These are phyloP conservation scores for Brachionus rotundiformis DNA, from an alignment of 1,140 invertebrate genomes.

Conservation along the genomic window DNA sequence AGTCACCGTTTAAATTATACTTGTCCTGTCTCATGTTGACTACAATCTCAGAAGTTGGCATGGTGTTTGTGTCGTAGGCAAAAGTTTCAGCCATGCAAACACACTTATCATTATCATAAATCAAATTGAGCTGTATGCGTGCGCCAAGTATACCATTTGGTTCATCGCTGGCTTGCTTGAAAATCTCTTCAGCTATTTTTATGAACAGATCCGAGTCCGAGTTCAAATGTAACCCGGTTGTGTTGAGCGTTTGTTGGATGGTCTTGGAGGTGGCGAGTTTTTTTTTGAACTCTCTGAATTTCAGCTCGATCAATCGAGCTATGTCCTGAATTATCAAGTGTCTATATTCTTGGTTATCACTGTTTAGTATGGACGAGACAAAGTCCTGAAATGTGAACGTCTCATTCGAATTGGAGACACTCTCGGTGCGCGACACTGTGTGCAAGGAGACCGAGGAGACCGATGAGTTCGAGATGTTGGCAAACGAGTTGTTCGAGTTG, in stretches of 20 bases:
- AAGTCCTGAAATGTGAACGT: constrained; percentile 48
- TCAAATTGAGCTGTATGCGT: constrained; percentile 1
- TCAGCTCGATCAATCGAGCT: constrained; percentile 46
- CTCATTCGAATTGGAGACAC: neutral
- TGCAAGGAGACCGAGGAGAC: neutral
- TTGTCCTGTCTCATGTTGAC: constrained; percentile 3
- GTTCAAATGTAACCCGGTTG: neutral
- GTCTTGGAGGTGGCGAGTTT: neutral
- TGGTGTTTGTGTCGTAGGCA: neutral
- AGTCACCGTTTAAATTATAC: neutral
- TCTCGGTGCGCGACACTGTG: neutral
- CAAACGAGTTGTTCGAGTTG: neutral
- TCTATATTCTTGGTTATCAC: constrained; percentile 13
- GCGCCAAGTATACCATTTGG: constrained; percentile 45
- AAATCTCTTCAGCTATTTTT: constrained; percentile 11
- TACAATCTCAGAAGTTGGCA: constrained; percentile 20
- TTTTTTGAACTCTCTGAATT: constrained; percentile 47
- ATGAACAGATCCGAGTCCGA: constrained; percentile 41
- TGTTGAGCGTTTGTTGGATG: neutral
- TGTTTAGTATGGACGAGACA: constrained; percentile 42
- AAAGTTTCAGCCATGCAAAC: neutral
- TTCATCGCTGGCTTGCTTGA: constrained; percentile 37
- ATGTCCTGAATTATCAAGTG: constrained; percentile 33
- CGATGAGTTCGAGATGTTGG: neutral
- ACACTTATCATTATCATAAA: neutral